Evolutionary conservation across 2,888 invertebrate species (phyloP), one percentile per base, ranked within the genome.

Genomic region (Epiperipatus broadwayi): DNA sequence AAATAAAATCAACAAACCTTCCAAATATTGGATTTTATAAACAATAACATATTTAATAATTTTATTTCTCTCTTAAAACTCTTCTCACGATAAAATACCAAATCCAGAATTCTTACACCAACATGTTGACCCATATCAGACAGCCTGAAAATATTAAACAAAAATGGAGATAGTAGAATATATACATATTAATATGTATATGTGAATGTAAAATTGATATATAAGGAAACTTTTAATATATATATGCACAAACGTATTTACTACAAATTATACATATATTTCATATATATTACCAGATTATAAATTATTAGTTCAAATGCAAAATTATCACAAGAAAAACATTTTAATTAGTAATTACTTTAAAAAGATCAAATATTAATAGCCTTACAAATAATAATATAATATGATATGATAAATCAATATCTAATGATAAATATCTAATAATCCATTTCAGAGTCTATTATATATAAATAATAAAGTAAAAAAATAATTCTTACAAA

Each of bases 21-120:
- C 97, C 97, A 97, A 12, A 99, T 65, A 0, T 85, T 85, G 3
- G 84, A 81, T 57, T 95, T 93, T 2, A 97, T 75, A 61, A 95
- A 95, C 5, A 95, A 64, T 7, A 99, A 63, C 70, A 93, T 87
- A 55, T 85, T 89, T 0, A 95, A 67, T 4, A 97, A 59, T 58
- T 93, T 95, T 3, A 80, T 84, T 65, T 97, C 97, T 21, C 97
- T 67, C 58, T 91, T 93, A 45, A 79, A 80, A 54, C 79, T 80
- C 48, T 83, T 74, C 57, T 99, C 97, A 46, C 97, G 68, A 1
- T 93, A 72, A 53, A 91, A 84, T 53, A 95, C 76, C 15, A 95
- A 64, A 61, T 99, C 97, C 38, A 95, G 73, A 33, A 95, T 66
- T 53, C 91, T 75, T 3, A 78, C 71, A 1, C 97, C 97, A 27